Conservation (phyloP, 2,888 invertebrate species). For the Monochamus alternatus region DNA sequence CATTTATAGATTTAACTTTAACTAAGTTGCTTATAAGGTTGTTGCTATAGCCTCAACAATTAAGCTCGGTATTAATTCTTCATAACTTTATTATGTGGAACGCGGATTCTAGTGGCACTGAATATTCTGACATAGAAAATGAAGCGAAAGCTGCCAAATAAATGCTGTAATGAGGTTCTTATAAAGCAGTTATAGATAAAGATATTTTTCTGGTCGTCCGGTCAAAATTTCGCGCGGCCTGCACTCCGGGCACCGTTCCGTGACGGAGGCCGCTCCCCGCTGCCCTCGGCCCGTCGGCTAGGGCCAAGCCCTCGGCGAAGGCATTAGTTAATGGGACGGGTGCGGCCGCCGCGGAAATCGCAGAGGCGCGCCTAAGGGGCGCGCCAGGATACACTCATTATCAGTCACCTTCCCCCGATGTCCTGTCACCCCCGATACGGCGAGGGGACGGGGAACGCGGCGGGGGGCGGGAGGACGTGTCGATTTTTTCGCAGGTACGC, state of each 20-base stretch:
- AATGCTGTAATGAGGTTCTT: too few species aligned
- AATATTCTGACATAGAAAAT: too few species aligned
- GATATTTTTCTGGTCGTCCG: not conserved
- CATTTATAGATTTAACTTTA: too few species aligned
- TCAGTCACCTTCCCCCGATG: constrained; percentile 41
- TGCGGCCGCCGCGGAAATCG: constrained; percentile 32
- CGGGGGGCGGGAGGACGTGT: not conserved
- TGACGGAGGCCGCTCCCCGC: not conserved
- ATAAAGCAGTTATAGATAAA: too few species aligned
- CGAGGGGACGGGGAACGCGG: not conserved
- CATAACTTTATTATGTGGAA: too few species aligned
- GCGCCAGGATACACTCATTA: constrained; percentile 28
- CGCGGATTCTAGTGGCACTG: too few species aligned
- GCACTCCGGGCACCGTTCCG: not conserved
- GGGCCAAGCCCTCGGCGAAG: constrained; percentile 28
- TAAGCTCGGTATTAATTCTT: too few species aligned
- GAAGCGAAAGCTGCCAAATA: too few species aligned
- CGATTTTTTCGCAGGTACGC: too few species aligned
- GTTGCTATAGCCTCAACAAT: too few species aligned
- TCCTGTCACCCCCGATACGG: constrained; percentile 46
- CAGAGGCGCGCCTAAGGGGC: constrained; percentile 10
- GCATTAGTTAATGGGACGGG: constrained; percentile 29
- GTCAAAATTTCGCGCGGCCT: not conserved
- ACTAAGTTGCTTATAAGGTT: too few species aligned
- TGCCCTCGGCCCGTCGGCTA: constrained; percentile 1